Evolutionary conservation across 2,113 vertebrate genomes (phyloP), one percentile per base, ranked within the genome.

Genomic region (Albula glossodonta): DNA sequence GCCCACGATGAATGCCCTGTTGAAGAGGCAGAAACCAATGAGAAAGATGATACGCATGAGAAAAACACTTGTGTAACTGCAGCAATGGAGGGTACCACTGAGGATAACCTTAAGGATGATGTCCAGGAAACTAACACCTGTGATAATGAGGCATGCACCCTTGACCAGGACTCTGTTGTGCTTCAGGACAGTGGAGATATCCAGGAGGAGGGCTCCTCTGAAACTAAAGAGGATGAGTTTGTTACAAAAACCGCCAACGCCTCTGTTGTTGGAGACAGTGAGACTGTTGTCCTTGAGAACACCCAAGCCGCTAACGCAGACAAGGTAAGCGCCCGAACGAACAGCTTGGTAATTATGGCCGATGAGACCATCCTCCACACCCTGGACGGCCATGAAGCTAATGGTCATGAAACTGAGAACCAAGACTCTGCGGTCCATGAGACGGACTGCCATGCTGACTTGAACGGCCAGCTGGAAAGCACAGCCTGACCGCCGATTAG

Each of bases 401-500:
- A 83, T 22, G 11, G 22, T 51, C 17, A 56, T 9, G 51, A 52
- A 51, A 48, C 41, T 2, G 86, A 83, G 1, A 60, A 66, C 60
- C 60, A 66, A 19, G 60, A 66, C 15, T 5, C 11, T 11, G 70
- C 56, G n/a, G 6, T 10, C 31, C 25, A 57, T 9, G 31, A 52
- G 66, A 48, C 19, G 9, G 86, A 86, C 2, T 51, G 13, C 81
- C 85, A 83, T 17, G 31, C 49, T 0, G 85, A 82, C 82, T 88
- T 87, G 0, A 3, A 83, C 12, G 66, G 87, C 60, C 19, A 77
- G 12, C 51, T 25, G 3, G 81, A 78, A 0, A 81, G 51, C 4
- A 89, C 5, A 83, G 90, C 88, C 81, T 85, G 88, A 79, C 17
- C 51, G 19, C 22, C 22, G 70, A 74, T 74, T 22, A 10, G n/a